These are phyloP conservation scores for Leuciscus idus DNA, from an alignment of 2,113 vertebrate species.

Conservation along the genomic window DNA sequence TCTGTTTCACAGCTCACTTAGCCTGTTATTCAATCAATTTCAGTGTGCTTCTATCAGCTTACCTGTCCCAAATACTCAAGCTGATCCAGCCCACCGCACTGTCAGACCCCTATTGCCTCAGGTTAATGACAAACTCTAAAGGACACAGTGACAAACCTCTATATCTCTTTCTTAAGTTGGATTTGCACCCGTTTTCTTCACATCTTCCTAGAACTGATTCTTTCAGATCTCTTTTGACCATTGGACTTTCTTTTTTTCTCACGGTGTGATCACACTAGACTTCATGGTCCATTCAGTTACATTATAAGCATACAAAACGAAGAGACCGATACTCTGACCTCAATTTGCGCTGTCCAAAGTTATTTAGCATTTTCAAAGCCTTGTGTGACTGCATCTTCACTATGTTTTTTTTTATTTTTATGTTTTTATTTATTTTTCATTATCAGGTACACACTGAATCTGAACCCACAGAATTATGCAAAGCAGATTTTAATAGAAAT, in stretches of 20 bases:
- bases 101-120: slow-evolving; percentile 51
- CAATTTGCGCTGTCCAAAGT: background rate
- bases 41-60: slow-evolving; percentile 40
- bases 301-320: background rate
- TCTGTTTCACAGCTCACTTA: slow-evolving; percentile 60
- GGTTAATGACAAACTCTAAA: slow-evolving; percentile 58
- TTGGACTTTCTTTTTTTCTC: slow-evolving; percentile 8
- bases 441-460: background rate
- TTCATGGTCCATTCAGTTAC: background rate
- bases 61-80: slow-evolving; percentile 40
- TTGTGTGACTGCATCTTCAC: background rate
- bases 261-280: background rate
- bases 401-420: background rate
- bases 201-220: background rate
- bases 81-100: slow-evolving; percentile 20
- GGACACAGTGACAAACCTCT: slow-evolving; percentile 58
- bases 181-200: background rate
- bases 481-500: background rate
- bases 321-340: background rate
- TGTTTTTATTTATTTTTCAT: background rate
- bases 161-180: slow-evolving; percentile 37
- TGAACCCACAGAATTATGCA: background rate
- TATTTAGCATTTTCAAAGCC: background rate
- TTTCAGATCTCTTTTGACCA: background rate
- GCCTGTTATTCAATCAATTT: slow-evolving; percentile 56